phyloP scores from a whole-genome alignment of 2,888 invertebrate genomes.

The Polydrusus pterygomalis region DNA sequence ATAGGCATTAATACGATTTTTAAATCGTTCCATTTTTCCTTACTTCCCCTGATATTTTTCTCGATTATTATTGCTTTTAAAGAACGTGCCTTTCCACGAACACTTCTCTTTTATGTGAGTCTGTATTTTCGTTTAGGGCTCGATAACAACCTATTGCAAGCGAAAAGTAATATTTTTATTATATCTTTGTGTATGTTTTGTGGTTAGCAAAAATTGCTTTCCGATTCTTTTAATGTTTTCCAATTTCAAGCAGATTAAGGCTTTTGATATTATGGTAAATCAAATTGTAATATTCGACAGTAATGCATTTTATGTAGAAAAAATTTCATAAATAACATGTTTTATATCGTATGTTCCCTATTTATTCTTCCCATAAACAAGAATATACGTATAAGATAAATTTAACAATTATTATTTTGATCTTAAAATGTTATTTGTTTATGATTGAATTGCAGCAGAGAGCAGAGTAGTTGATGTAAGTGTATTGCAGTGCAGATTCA shows the following conservation, averaged over 20 bases:
- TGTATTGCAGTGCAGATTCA: too few relatives aligned
- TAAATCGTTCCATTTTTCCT: background rate
- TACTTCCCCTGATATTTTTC: conserved; percentile 1
- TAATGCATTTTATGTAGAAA: background rate
- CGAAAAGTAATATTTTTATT: conserved; percentile 12
- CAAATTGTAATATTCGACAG: background rate
- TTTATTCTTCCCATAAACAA: too few relatives aligned
- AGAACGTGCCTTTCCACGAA: conserved; percentile 18
- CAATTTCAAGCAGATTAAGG: background rate
- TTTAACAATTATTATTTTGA: too few relatives aligned
- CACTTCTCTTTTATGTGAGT: conserved; percentile 5
- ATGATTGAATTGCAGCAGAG: too few relatives aligned
- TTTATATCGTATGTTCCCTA: background rate
- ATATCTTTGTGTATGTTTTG: background rate
- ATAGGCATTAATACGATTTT: background rate
- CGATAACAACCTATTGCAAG: conserved; percentile 9
- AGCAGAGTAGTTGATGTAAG: too few relatives aligned
- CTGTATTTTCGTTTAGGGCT: conserved; percentile 7
- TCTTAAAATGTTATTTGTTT: too few relatives aligned
- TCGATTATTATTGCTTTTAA: conserved; percentile 11
- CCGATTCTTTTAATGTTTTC: background rate
- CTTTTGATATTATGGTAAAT: background rate
- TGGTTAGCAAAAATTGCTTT: conserved; percentile 2
- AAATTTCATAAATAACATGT: background rate
- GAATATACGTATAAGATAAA: too few relatives aligned